Conservation (phyloP, 2,888 invertebrate genomes). For the Camponotus fellah region DNA sequence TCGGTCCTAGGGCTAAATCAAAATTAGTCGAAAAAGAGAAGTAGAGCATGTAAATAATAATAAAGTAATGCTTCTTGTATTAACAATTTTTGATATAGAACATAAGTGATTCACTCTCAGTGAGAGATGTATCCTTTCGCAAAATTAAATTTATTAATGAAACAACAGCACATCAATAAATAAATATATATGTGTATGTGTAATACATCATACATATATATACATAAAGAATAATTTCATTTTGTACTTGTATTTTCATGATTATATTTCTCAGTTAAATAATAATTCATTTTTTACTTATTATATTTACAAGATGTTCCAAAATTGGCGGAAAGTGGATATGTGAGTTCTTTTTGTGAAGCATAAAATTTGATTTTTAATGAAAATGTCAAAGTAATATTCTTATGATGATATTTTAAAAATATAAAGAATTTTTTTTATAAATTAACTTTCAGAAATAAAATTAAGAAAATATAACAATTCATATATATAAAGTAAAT, state of each 20-base stretch:
- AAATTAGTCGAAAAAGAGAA: conserved; percentile 76
- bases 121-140: conserved; percentile 67
- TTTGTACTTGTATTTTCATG: conserved; percentile 17
- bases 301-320: conserved; percentile 13
- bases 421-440: not conserved
- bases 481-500: not conserved
- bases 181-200: conserved; percentile 64
- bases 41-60: conserved; percentile 75
- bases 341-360: not conserved
- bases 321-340: not conserved
- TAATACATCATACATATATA: not conserved
- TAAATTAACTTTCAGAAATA: not conserved
- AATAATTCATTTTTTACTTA: not conserved
- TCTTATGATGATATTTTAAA: not conserved
- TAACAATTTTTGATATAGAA: conserved; percentile 70
- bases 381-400: not conserved
- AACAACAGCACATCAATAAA: conserved; percentile 66
- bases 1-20: conserved; percentile 80
- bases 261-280: conserved; percentile 16
- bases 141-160: conserved; percentile 62
- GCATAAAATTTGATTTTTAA: not conserved
- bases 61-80: conserved; percentile 72
- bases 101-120: conserved; percentile 55
- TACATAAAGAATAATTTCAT: conserved; percentile 8
- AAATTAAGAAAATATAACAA: not conserved